Percentiles rank a stretch among this genome's conserved stretches.
Conservation (phyloP, 1,140 invertebrate species). For the Magallana ariakensis region DNA sequence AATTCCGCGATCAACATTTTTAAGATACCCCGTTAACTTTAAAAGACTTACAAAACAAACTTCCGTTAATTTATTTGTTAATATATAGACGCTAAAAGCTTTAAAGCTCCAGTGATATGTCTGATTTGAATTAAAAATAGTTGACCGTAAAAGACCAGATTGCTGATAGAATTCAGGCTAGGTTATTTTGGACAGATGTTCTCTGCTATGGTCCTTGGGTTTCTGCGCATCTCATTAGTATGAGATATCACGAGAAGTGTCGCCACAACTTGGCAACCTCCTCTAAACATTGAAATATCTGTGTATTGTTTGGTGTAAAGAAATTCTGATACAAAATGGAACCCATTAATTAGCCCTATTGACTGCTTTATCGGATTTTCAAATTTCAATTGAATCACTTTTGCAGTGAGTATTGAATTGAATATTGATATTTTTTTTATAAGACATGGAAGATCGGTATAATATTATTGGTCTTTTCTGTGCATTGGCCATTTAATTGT, state of each 20-base stretch:
- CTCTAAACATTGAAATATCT: background rate
- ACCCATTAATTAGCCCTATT: background rate
- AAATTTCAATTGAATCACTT: background rate
- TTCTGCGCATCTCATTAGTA: background rate
- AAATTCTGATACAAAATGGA: background rate
- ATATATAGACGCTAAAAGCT: background rate
- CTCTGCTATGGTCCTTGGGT: background rate
- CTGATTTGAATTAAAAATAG: background rate
- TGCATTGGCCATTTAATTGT: background rate
- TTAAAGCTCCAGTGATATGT: conserved; percentile 10
- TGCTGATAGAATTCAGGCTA: background rate
- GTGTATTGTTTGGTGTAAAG: background rate
- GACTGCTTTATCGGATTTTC: background rate
- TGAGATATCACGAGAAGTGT: background rate
- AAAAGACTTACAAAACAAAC: too few species aligned
- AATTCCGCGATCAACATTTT: too few species aligned
- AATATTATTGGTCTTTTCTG: background rate
- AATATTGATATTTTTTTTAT: conserved; percentile 8
- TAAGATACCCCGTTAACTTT: too few species aligned
- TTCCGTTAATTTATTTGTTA: too few species aligned
- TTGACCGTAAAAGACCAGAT: background rate
- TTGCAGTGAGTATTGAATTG: conserved; percentile 10
- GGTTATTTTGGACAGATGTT: conserved; percentile 13
- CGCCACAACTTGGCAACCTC: conserved; percentile 5
- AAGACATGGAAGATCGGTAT: background rate